A percentile compares a stretch with the other conserved stretches of the same genome.
These are phyloP conservation scores for Temnothorax nylanderi DNA, from an alignment of 1,140 invertebrate genomes.

Conservation along the genomic window DNA sequence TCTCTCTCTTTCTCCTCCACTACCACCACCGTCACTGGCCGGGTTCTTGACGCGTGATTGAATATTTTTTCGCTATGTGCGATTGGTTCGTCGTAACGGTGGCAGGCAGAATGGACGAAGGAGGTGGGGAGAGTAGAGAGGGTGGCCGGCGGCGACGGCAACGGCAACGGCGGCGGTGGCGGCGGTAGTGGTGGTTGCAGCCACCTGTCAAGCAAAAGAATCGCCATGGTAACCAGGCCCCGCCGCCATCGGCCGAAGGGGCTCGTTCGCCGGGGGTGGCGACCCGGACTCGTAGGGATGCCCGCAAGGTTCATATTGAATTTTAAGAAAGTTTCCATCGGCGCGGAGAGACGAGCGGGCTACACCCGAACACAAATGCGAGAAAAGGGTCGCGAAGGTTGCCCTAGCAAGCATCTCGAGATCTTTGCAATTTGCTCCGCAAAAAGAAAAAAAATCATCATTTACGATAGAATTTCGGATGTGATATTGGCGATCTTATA, in stretches of 20 bases:
- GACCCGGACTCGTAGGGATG: conserved; percentile 73
- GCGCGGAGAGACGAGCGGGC: conserved; percentile 66
- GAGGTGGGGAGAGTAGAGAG: conserved; percentile 44
- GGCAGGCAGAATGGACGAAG: conserved; percentile 76
- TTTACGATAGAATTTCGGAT: neutral
- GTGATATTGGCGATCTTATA: neutral
- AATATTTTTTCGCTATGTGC: conserved; percentile 85
- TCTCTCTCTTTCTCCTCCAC: conserved; percentile 67
- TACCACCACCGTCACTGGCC: conserved; percentile 69
- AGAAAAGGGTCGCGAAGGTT: conserved; percentile 10
- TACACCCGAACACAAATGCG: conserved; percentile 30
- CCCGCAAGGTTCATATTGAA: conserved; percentile 80
- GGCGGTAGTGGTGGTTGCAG: conserved; percentile 73
- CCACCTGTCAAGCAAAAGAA: conserved; percentile 85
- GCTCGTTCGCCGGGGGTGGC: conserved; percentile 70
- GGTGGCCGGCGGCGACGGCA: conserved; percentile 51
- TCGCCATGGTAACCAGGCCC: conserved; percentile 82
- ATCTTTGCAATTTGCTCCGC: neutral
- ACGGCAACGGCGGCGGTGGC: conserved; percentile 57
- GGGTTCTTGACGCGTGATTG: conserved; percentile 84
- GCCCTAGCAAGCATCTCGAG: neutral
- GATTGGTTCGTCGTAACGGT: conserved; percentile 83
- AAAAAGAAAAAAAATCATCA: neutral
- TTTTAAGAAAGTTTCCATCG: conserved; percentile 79
- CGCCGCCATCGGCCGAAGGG: conserved; percentile 75